Evolutionary conservation across 2,888 invertebrate species (phyloP).

Genomic region (Apotomis betuletana): DNA sequence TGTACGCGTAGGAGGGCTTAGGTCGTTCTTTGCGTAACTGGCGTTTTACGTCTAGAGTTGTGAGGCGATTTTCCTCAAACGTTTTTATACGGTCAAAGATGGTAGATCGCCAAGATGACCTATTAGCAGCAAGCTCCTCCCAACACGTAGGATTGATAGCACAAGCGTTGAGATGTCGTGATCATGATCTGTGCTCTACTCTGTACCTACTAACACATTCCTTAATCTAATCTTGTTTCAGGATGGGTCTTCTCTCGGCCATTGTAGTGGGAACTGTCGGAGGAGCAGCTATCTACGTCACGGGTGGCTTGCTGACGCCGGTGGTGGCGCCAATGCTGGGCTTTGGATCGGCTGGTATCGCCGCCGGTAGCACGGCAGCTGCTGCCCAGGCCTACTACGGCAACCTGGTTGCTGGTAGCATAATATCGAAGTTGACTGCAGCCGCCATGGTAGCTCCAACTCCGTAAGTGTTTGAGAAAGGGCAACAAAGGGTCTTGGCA

Average conservation of each 20-base stretch:
- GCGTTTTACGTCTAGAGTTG: too few species aligned
- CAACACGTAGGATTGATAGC: too few species aligned
- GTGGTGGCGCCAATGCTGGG: slow-evolving; percentile 59
- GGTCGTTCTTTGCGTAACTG: too few species aligned
- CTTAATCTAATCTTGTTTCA: not conserved
- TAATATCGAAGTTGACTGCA: slow-evolving; percentile 66
- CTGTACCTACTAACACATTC: too few species aligned
- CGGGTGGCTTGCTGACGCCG: slow-evolving; percentile 50
- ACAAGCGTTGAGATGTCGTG: too few species aligned
- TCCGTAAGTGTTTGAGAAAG: slow-evolving; percentile 54
- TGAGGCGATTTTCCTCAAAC: too few species aligned
- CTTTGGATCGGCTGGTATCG: slow-evolving; percentile 64
- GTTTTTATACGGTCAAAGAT: too few species aligned
- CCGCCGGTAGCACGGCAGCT: slow-evolving; percentile 64
- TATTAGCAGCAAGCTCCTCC: too few species aligned
- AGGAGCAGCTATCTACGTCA: slow-evolving; percentile 35
- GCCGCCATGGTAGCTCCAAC: slow-evolving; percentile 71
- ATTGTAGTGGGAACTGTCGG: slow-evolving; percentile 29
- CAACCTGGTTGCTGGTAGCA: slow-evolving; percentile 67
- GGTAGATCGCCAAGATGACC: too few species aligned
- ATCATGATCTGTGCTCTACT: too few species aligned
- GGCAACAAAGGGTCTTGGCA: too few species aligned
- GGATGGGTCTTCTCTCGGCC: slow-evolving; percentile 31
- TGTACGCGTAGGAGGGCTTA: too few species aligned
- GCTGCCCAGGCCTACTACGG: slow-evolving; percentile 70